Evolutionary conservation across 2,888 invertebrate genomes (phyloP).

Genomic region (Meloe dianella): DNA sequence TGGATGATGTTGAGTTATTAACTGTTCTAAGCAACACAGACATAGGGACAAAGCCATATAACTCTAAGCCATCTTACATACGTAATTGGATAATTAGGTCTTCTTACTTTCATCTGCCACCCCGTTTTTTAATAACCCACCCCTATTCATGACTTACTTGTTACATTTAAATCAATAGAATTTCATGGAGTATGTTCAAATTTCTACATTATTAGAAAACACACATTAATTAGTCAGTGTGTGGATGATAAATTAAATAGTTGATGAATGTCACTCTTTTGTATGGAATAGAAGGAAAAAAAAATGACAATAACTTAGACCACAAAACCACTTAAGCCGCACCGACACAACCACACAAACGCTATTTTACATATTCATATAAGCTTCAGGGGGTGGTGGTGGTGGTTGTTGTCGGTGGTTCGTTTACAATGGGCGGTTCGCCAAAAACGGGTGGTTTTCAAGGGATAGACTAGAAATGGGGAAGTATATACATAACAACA

Average conservation of each 20-base stretch:
- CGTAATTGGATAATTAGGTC: constrained; percentile 24
- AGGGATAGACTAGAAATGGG: neutral
- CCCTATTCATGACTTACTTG: neutral
- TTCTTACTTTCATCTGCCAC: neutral
- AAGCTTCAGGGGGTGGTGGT: constrained; percentile 24
- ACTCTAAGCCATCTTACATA: constrained; percentile 26
- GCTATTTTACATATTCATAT: constrained; percentile 35
- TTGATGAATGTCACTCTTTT: constrained; percentile 4
- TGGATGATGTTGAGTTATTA: constrained; percentile 12
- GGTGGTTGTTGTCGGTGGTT: too few relatives aligned
- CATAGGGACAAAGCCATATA: constrained; percentile 21
- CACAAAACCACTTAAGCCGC: constrained; percentile 31
- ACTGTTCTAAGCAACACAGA: constrained; percentile 13
- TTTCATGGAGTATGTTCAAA: neutral
- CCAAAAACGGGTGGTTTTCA: neutral
- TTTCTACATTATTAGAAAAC: too few relatives aligned
- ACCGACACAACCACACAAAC: constrained; percentile 24
- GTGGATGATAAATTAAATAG: constrained; percentile 13
- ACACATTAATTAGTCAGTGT: neutral
- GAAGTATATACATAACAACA: neutral
- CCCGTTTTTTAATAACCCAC: too few relatives aligned
- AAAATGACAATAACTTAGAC: constrained; percentile 31
- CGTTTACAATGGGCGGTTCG: constrained; percentile 8
- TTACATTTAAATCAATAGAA: constrained; percentile 18
- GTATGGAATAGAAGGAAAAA: neutral